A percentile compares a stretch with the other conserved stretches of the same genome.
phyloP scores from a whole-genome alignment of 2,113 vertebrate genomes.

The Zosterops pallidus region DNA sequence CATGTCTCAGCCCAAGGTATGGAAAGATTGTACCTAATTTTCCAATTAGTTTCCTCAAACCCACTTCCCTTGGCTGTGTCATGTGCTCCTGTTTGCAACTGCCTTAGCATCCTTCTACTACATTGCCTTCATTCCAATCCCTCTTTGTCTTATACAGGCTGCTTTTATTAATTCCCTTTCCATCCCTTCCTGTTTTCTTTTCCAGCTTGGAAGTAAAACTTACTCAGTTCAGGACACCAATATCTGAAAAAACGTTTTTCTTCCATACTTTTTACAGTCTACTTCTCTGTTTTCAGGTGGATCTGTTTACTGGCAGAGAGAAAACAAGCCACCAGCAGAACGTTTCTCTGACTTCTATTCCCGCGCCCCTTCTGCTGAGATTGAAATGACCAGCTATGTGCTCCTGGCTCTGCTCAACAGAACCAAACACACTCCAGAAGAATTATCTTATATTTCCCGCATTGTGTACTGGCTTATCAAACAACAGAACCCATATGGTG shows the following conservation, averaged over 20 bases:
- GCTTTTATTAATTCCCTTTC: background rate
- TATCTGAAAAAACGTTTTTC: background rate
- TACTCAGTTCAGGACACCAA: background rate
- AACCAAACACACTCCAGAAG: slow-evolving; percentile 20
- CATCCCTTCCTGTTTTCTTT: background rate
- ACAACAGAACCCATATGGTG: slow-evolving; percentile 83
- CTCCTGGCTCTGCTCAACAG: slow-evolving; percentile 73
- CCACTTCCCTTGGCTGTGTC: background rate
- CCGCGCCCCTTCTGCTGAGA: slow-evolving; percentile 53
- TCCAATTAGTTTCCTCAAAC: background rate
- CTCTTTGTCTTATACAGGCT: background rate
- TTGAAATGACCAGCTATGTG: slow-evolving; percentile 81
- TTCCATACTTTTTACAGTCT: background rate
- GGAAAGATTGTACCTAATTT: background rate
- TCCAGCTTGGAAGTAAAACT: background rate
- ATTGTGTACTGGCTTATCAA: slow-evolving; percentile 83
- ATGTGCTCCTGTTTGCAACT: background rate
- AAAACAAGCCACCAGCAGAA: slow-evolving; percentile 25
- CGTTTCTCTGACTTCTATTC: background rate
- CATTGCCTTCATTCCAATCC: background rate
- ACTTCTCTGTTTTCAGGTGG: slow-evolving; percentile 52
- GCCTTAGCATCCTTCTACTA: background rate
- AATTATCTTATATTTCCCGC: slow-evolving; percentile 63
- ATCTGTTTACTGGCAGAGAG: slow-evolving; percentile 62
- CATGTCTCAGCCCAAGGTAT: background rate